Evolutionary conservation across 1,140 invertebrate species (phyloP).

Genomic region (Drosophila grimshawi): DNA sequence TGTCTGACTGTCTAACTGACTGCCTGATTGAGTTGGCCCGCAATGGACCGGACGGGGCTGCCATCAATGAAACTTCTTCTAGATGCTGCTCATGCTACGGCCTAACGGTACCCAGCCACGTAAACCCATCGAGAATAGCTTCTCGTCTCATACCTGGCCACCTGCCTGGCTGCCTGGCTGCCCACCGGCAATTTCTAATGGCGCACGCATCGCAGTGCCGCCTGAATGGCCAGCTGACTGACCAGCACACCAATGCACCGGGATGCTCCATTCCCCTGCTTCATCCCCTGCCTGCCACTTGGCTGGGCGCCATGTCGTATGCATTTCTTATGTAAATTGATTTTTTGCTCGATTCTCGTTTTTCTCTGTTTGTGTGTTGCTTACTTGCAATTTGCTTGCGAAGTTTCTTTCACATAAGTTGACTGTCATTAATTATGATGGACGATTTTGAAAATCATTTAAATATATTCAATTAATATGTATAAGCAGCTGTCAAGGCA

Average conservation of each 20-base stretch:
- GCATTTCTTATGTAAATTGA: constrained; percentile 82
- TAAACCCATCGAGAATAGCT: constrained; percentile 18
- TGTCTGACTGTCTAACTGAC: constrained; percentile 65
- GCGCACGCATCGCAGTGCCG: constrained; percentile 74
- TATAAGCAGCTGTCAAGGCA: constrained; percentile 37
- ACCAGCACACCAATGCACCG: constrained; percentile 45
- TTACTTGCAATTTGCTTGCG: constrained; percentile 11
- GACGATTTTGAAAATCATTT: constrained; percentile 75
- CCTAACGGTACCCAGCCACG: constrained; percentile 64
- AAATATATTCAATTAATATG: constrained; percentile 83
- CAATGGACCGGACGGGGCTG: constrained; percentile 35
- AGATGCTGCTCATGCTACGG: constrained; percentile 60
- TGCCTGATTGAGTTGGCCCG: constrained; percentile 78
- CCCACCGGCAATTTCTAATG: constrained; percentile 64
- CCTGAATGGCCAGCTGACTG: constrained; percentile 73
- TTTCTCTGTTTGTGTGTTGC: constrained; percentile 5
- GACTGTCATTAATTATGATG: constrained; percentile 76
- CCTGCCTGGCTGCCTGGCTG: neutral
- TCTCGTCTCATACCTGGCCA: constrained; percentile 13
- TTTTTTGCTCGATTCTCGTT: constrained; percentile 50
- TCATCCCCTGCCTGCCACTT: constrained; percentile 6
- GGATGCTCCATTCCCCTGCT: constrained; percentile 10
- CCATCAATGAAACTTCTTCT: constrained; percentile 70
- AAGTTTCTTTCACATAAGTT: constrained; percentile 26
- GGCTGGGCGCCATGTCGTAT: constrained; percentile 72